Percentiles rank a stretch among this genome's conserved stretches.
Conservation (phyloP, 2,113 vertebrate genomes). For the Mystacornis crossleyi region DNA sequence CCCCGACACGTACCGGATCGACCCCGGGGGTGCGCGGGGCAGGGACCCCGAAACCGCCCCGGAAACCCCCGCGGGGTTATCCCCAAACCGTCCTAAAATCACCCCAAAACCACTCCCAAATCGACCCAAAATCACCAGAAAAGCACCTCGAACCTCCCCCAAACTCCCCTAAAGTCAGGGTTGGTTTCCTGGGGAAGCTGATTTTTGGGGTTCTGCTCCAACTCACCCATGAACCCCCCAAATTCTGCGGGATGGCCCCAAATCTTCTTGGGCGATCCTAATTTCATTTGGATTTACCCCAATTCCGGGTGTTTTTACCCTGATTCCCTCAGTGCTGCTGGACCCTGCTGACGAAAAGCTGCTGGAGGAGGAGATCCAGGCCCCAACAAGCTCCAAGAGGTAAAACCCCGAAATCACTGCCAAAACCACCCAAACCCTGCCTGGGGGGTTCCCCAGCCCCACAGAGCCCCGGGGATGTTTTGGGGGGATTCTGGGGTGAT, state of each 20-base stretch:
- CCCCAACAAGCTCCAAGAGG: not conserved
- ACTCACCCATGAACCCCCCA: not conserved
- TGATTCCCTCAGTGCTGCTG: not conserved
- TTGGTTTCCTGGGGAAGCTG: not conserved
- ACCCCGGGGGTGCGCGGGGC: not conserved
- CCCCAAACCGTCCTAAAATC: not conserved
- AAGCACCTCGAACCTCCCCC: not conserved
- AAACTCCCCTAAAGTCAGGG: too few relatives aligned
- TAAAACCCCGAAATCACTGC: not conserved
- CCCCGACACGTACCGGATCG: not conserved
- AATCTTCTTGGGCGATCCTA: too few relatives aligned
- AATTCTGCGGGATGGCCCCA: too few relatives aligned
- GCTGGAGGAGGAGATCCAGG: not conserved
- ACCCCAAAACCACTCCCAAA: not conserved
- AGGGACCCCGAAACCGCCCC: too few relatives aligned
- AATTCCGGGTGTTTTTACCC: not conserved
- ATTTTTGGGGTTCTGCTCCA: not conserved
- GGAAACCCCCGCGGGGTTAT: not conserved
- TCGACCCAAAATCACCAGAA: not conserved
- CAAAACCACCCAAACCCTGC: not conserved
- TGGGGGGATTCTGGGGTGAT: too few relatives aligned
- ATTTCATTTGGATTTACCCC: not conserved
- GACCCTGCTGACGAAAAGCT: not conserved
- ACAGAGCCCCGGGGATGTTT: not conserved
- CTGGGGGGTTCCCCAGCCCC: accelerated